These are phyloP conservation scores for Gandaritis pyraliata DNA, from an alignment of 2,888 invertebrate species.

Conservation along the genomic window DNA sequence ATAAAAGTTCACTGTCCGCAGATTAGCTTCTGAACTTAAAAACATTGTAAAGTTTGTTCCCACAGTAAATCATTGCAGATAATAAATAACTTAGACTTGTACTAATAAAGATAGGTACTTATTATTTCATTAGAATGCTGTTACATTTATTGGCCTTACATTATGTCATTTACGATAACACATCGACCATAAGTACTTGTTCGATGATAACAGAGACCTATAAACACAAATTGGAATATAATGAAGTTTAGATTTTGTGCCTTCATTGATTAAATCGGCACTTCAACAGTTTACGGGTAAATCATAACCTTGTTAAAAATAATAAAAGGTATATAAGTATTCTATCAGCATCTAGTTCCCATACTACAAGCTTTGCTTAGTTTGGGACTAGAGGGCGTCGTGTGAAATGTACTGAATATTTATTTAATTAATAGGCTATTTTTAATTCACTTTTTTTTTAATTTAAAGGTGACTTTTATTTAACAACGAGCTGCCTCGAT, in stretches of 20 bases:
- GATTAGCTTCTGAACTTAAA: no score
- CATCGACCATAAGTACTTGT: constrained; percentile 42
- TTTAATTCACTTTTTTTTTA: no score
- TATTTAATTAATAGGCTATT: no score
- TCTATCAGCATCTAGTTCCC: no score
- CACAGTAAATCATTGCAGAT: constrained; percentile 53
- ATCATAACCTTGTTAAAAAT: no score
- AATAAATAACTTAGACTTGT: constrained; percentile 43
- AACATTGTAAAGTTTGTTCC: constrained; percentile 31
- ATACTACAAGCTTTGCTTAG: no score
- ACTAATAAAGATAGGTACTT: constrained; percentile 51
- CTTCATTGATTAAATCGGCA: background rate
- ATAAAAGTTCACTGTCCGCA: no score
- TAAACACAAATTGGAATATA: constrained; percentile 49
- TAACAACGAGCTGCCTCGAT: no score
- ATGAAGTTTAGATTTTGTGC: constrained; percentile 34
- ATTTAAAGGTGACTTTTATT: no score
- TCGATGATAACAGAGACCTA: constrained; percentile 44
- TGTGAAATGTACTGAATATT: no score
- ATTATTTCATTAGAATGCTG: constrained; percentile 44
- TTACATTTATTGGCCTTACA: constrained; percentile 41
- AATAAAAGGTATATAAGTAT: no score
- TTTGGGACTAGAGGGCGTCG: no score
- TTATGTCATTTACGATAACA: constrained; percentile 31
- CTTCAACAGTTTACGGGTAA: background rate